A percentile compares a stretch with the other conserved stretches of the same genome.
Conservation (phyloP, 2,113 vertebrate species). For the Mesocricetus auratus region DNA sequence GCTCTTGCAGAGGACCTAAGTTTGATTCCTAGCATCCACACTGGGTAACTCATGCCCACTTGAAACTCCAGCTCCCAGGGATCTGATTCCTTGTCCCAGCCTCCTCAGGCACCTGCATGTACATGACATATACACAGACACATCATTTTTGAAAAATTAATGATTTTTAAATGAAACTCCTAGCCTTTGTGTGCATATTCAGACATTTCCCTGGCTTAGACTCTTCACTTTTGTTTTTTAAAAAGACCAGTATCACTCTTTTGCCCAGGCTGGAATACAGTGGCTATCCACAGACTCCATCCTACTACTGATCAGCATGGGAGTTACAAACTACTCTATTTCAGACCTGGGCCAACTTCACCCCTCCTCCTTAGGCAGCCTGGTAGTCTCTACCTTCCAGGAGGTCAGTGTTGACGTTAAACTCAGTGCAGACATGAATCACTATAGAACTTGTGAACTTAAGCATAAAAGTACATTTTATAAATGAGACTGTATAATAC, state of each 20-base stretch:
- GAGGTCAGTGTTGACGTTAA: background rate
- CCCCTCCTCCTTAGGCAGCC: background rate
- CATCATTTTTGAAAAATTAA: background rate
- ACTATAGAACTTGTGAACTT: background rate
- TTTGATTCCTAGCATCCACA: background rate
- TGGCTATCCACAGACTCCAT: background rate
- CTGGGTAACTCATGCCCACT: background rate
- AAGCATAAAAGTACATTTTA: background rate
- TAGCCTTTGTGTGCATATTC: background rate
- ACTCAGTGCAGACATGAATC: background rate
- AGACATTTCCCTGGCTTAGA: background rate
- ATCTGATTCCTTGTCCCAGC: background rate
- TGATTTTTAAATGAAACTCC: background rate
- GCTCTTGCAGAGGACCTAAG: background rate
- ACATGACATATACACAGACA: background rate
- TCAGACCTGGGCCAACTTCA: background rate
- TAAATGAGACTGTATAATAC: background rate
- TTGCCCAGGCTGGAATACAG: background rate
- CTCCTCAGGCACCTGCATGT: background rate
- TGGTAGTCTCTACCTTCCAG: background rate
- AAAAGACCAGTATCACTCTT: background rate
- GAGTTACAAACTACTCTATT: background rate
- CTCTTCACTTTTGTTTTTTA: background rate
- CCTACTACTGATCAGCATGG: background rate
- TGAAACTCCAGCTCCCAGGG: background rate